These are phyloP conservation scores for Euphonia xanthogaster DNA, from an alignment of 2,797 vertebrate species.

Conservation along the genomic window DNA sequence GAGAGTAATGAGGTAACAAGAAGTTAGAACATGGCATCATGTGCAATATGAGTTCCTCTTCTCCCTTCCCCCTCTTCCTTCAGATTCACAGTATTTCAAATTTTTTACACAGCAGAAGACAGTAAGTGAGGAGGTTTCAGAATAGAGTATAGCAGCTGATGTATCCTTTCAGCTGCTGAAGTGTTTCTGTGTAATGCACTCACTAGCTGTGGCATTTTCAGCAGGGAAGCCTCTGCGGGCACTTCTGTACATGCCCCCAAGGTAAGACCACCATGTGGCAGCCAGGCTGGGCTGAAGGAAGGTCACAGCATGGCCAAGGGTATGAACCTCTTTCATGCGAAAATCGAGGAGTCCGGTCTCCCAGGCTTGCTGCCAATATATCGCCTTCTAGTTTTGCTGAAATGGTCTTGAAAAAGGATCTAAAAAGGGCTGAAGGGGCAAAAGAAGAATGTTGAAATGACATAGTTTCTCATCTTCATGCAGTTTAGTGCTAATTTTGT, in stretches of 20 bases:
- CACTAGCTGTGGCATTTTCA: neutral
- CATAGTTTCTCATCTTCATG: slow-evolving; percentile 27
- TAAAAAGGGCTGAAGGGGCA: slow-evolving; percentile 22
- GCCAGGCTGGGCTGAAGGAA: neutral
- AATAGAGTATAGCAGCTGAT: neutral
- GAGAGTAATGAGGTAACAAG: neutral
- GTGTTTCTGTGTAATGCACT: neutral
- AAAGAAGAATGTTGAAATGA: slow-evolving; percentile 33
- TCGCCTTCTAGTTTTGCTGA: slow-evolving; percentile 18
- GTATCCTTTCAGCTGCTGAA: neutral
- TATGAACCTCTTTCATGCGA: neutral
- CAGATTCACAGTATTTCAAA: neutral
- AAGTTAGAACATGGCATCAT: neutral
- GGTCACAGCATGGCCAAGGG: rapidly evolving
- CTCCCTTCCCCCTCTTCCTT: neutral
- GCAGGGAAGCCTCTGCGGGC: neutral
- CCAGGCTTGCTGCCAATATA: neutral
- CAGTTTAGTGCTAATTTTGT: slow-evolving; percentile 57
- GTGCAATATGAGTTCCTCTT: neutral
- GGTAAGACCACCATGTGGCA: neutral
- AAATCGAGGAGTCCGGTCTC: neutral
- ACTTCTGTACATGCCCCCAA: neutral
- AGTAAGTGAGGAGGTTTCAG: neutral
- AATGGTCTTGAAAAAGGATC: neutral
- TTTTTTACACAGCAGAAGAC: neutral